Evolutionary conservation across 1,140 invertebrate genomes (phyloP).

Genomic region (Drosophila nigrodunni): DNA sequence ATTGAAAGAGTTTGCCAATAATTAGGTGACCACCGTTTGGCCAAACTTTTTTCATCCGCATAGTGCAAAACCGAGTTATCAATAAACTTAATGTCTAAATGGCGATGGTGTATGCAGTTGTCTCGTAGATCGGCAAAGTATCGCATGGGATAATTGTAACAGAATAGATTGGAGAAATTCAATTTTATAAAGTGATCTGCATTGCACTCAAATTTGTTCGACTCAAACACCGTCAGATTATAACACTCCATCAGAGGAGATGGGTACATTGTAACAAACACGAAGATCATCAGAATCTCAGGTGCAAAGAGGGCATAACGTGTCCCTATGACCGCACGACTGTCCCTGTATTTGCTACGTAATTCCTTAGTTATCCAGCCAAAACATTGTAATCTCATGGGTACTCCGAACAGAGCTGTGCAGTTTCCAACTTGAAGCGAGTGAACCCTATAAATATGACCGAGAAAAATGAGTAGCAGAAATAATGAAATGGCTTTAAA

Average conservation of each 20-base stretch:
- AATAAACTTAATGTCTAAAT: not conserved
- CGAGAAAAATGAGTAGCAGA: not conserved
- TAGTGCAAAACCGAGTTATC: constrained; percentile 24
- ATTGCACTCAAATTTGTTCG: not conserved
- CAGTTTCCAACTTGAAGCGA: constrained; percentile 8
- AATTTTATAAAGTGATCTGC: not conserved
- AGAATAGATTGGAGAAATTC: not conserved
- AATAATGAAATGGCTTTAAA: not conserved
- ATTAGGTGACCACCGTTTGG: not conserved
- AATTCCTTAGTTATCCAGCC: not conserved
- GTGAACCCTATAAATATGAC: not conserved
- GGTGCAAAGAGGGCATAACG: constrained; percentile 11
- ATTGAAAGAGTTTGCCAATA: not conserved
- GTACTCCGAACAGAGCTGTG: not conserved
- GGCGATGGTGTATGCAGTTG: not conserved
- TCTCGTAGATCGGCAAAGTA: constrained; percentile 15
- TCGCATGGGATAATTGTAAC: constrained; percentile 8
- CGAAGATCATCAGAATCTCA: not conserved
- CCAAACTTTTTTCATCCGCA: not conserved
- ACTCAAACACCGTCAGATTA: not conserved
- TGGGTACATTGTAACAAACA: constrained; percentile 18
- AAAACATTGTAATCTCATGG: not conserved
- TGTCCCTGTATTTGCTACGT: not conserved
- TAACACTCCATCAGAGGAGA: constrained; percentile 15
- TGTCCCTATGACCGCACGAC: not conserved